Evolutionary conservation across 1,140 invertebrate species (phyloP).

Genomic region (Neotoxoptera formosana): DNA sequence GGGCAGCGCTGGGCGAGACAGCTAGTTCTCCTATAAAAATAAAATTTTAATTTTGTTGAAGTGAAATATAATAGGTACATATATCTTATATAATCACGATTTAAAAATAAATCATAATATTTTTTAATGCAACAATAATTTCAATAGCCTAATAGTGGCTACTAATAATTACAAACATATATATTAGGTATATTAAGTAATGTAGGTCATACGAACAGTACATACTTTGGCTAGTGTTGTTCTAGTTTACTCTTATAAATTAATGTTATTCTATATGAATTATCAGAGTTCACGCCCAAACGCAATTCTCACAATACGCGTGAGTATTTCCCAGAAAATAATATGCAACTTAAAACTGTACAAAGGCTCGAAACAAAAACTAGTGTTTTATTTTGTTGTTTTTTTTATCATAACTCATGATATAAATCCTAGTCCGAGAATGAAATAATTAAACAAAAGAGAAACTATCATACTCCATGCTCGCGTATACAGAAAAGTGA

Average conservation of each 20-base stretch:
- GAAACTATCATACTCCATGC: background rate
- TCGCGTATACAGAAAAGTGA: background rate
- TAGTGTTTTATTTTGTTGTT: background rate
- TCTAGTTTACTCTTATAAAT: background rate
- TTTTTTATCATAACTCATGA: conserved; percentile 2
- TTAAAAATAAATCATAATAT: background rate
- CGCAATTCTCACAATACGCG: background rate
- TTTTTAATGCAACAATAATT: background rate
- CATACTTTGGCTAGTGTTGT: background rate
- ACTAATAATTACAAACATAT: background rate
- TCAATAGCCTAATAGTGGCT: background rate
- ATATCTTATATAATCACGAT: too few relatives aligned
- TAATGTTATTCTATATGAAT: background rate
- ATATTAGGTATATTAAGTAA: background rate
- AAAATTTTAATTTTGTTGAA: too few relatives aligned
- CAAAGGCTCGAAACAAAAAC: background rate
- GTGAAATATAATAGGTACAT: too few relatives aligned
- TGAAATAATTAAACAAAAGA: conserved; percentile 26
- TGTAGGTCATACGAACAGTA: background rate
- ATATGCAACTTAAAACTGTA: background rate
- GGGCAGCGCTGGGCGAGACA: too few relatives aligned
- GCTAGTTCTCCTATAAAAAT: too few relatives aligned
- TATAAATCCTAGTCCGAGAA: background rate
- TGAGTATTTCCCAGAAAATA: background rate
- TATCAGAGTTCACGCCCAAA: background rate